Evolutionary conservation across 1,140 invertebrate species (phyloP), one percentile per base, ranked within the genome.

Genomic region (Archivesica marissinica): DNA sequence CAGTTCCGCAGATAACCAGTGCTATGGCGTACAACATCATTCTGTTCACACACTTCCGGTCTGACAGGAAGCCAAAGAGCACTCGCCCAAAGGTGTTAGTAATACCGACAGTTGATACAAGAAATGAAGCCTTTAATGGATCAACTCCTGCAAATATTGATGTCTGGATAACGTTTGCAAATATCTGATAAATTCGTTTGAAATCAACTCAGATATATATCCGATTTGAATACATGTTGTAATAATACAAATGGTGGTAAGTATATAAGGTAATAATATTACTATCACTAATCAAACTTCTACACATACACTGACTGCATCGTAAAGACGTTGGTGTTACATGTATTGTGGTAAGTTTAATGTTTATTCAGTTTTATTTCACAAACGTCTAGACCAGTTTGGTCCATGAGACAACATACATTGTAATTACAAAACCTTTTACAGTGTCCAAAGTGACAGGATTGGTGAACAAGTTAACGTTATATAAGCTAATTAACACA

Each of bases 81-180:
- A 79, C 56, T 33, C 77, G 54, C 9, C 56, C 77, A 39, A 79
- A 13, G 6, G 77, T 79, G 41, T 79, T 79, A 20, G 77, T 79
- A 25, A 79, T 79, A 7, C 77, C 77, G 20, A 79, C 35, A 28
- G 61, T 39, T 23, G 77, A 79, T 13, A 79, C 30, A 4, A 79
- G 25, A 39, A 39, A 79, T 25, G 77, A 64, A 0, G 56, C 56
- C 25, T 66, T 33, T 2, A 79, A 23, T 1, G 66, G 59, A 17
- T 41, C 41, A 9, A 79, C 47, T 1, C 77, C 77, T 79, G 77
- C 20, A 66, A 79, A 6, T 9, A 64, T 6, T 23, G 56, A 13
- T 9, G 28, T 6, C n/a, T 13, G n/a, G 47, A 13, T 50, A 13
- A 50, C 13, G n/a, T 50, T 50, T 50, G 47, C 13, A 50, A 13